phyloP scores from a whole-genome alignment of 1,140 invertebrate species.

The Calliphora vicina region DNA sequence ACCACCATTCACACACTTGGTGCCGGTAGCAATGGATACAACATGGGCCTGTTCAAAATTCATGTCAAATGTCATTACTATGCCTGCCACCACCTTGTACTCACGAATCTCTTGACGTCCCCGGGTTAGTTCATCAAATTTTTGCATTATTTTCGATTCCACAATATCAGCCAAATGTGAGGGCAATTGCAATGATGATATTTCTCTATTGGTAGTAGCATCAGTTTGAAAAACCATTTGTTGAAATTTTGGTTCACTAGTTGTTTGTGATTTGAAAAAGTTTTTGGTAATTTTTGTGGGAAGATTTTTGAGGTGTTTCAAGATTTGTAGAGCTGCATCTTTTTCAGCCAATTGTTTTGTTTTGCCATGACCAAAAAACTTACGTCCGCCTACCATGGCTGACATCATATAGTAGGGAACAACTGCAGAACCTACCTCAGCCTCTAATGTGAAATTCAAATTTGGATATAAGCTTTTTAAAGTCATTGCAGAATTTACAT shows the following conservation, averaged over 20 bases:
- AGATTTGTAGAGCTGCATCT: background rate
- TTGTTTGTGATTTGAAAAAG: background rate
- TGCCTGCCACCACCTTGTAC: background rate
- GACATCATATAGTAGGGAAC: background rate
- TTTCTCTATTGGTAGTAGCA: no score
- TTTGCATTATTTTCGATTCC: background rate
- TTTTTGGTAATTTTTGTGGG: background rate
- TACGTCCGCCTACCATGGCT: background rate
- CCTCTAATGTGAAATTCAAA: background rate
- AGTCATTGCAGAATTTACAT: background rate
- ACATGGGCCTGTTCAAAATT: background rate
- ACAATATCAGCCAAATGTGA: background rate
- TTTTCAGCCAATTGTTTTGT: background rate
- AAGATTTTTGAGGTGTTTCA: background rate
- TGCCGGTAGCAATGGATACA: background rate
- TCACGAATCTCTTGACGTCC: background rate
- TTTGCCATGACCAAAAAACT: slow-evolving; percentile 19
- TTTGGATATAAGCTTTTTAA: background rate
- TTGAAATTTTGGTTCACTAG: background rate
- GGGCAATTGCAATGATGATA: slow-evolving; percentile 60
- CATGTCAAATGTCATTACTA: background rate
- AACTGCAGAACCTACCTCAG: background rate
- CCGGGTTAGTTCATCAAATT: background rate
- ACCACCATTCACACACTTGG: slow-evolving; percentile 4
- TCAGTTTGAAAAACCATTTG: background rate